phyloP scores from a whole-genome alignment of 2,797 vertebrate species.

The Meriones psammophilus region DNA sequence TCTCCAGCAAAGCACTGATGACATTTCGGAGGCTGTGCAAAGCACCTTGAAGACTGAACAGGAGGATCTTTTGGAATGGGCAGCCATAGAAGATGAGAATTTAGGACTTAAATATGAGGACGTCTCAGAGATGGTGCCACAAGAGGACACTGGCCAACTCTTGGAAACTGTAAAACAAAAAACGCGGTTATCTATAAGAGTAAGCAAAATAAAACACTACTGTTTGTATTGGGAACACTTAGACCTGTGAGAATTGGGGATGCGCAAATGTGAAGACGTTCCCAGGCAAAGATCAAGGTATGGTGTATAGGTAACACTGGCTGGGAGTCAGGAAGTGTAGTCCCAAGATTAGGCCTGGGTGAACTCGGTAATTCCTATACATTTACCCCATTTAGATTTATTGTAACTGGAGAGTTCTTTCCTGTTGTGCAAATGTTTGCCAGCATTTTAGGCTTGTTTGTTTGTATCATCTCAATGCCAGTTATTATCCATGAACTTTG shows the following conservation, averaged over 20 bases:
- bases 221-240: not conserved
- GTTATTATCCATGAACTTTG: conserved; percentile 19
- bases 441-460: conserved; percentile 25
- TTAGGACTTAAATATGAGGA: conserved; percentile 19
- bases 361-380: not conserved
- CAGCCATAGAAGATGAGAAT: conserved; percentile 25
- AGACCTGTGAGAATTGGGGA: not conserved
- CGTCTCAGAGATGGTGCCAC: not conserved
- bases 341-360: not conserved
- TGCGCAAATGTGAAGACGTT: not conserved
- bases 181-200: not conserved
- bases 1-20: not conserved
- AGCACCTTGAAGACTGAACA: conserved; percentile 52
- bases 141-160: conserved; percentile 13
- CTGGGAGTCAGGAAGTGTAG: not conserved
- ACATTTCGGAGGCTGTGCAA: conserved; percentile 21
- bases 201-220: conserved; percentile 24
- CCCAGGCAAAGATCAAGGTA: not conserved
- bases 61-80: conserved; percentile 62
- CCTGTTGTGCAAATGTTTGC: not conserved
- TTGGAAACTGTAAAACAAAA: conserved; percentile 18
- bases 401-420: not conserved
- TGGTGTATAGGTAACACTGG: not conserved
- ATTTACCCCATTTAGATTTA: conserved; percentile 26
- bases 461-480: conserved; percentile 29